These are phyloP conservation scores for Ciconia maguari DNA, from an alignment of 2,113 vertebrate species.

Conservation along the genomic window DNA sequence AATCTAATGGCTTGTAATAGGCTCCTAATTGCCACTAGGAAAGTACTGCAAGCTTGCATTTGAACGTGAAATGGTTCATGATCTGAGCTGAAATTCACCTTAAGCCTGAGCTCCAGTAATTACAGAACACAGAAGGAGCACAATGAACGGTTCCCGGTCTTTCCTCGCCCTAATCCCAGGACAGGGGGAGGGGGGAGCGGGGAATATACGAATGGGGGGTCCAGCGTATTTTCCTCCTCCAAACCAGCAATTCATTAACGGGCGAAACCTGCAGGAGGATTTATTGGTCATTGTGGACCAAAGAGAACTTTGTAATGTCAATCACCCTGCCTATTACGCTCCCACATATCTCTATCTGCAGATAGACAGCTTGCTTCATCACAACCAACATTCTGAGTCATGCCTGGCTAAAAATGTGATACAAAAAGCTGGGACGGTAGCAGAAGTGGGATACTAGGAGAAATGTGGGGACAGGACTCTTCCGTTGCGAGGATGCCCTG, in stretches of 20 bases:
- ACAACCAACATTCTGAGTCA: not conserved
- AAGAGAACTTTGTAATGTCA: constrained; percentile 37
- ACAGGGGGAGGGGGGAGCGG: not conserved
- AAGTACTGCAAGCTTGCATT: constrained; percentile 80
- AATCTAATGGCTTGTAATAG: constrained; percentile 98
- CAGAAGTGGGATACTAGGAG: not conserved
- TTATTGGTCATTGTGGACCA: constrained; percentile 40
- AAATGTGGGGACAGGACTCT: not conserved
- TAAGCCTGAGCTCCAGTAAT: constrained; percentile 52
- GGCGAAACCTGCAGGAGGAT: not conserved
- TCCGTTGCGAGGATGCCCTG: not conserved
- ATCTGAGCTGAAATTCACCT: constrained; percentile 64
- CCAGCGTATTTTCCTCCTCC: not conserved
- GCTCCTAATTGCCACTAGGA: constrained; percentile 92
- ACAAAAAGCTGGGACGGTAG: not conserved
- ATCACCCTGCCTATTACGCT: not conserved
- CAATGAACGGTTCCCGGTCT: not conserved
- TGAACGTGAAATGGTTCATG: constrained; percentile 70
- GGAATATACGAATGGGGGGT: not conserved
- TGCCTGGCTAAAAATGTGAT: not conserved
- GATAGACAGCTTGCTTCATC: not conserved
- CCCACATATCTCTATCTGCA: not conserved
- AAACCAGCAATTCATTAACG: constrained; percentile 31
- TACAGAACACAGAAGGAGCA: constrained; percentile 17
- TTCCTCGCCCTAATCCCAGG: not conserved